Conservation (phyloP, 2,113 vertebrate genomes). For the Spilogale gracilis region DNA sequence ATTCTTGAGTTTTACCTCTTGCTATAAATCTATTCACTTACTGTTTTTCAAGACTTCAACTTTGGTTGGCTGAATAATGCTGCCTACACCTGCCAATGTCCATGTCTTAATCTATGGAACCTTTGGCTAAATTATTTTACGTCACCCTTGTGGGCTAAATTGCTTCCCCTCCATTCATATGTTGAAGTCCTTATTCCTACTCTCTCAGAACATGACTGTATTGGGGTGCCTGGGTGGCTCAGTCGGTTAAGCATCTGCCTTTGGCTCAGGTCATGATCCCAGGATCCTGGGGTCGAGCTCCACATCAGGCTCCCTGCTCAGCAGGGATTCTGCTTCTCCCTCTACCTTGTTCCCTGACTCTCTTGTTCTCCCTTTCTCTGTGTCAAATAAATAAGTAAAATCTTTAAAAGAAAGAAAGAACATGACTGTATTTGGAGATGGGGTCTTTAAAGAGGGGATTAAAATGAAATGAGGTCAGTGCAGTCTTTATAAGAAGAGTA, state of each 20-base stretch:
- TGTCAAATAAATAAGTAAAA: too few relatives aligned
- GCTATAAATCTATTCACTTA: background rate
- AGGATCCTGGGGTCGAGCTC: too few relatives aligned
- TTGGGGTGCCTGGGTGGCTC: background rate
- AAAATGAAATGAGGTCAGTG: background rate
- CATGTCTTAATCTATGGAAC: fast-evolving
- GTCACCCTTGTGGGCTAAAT: fast-evolving
- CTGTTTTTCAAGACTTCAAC: background rate
- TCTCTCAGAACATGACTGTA: background rate
- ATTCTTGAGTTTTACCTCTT: background rate
- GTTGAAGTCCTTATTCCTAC: background rate
- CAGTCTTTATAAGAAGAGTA: background rate
- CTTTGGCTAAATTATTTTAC: too few relatives aligned
- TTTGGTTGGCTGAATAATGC: too few relatives aligned
- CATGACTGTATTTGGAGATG: background rate
- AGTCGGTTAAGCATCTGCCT: too few relatives aligned
- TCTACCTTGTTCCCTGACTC: too few relatives aligned
- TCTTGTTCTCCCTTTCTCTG: too few relatives aligned
- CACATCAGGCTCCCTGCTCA: too few relatives aligned
- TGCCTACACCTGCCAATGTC: fast-evolving
- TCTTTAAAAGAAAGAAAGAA: too few relatives aligned
- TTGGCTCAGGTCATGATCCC: too few relatives aligned
- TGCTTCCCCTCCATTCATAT: fast-evolving
- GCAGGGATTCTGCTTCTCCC: too few relatives aligned
- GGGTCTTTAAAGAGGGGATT: background rate